phyloP scores from a whole-genome alignment of 2,113 vertebrate species.

The Pogonocichla stellata region DNA sequence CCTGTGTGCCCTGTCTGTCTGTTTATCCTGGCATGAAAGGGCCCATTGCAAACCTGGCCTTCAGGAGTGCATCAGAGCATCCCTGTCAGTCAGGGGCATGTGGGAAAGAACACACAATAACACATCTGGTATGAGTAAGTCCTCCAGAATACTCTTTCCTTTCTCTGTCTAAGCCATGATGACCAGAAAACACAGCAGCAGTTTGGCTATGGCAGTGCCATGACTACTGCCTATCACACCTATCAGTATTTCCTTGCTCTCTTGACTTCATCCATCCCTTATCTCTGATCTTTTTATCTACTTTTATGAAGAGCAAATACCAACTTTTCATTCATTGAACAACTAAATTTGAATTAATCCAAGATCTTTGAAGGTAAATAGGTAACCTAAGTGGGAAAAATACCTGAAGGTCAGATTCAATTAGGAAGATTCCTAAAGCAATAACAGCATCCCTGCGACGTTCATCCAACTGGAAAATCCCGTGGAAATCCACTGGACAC shows the following conservation, averaged over 20 bases:
- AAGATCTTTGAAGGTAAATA: background rate
- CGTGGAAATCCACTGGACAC: conserved; percentile 92
- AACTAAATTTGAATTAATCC: too few species aligned
- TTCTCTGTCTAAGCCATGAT: background rate
- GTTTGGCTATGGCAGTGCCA: background rate
- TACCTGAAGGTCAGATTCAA: conserved; percentile 95
- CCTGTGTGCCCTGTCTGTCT: background rate
- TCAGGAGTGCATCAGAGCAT: background rate
- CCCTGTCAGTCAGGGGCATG: background rate
- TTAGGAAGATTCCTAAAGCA: conserved; percentile 90
- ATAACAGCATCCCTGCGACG: conserved; percentile 94
- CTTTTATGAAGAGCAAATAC: background rate
- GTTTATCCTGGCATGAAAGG: background rate
- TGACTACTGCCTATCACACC: background rate
- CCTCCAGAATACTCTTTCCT: background rate
- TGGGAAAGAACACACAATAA: background rate
- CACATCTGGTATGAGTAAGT: background rate
- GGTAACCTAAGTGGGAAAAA: background rate
- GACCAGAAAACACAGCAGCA: rapidly evolving
- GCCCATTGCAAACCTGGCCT: background rate
- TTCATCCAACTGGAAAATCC: conserved; percentile 90
- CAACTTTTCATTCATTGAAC: background rate
- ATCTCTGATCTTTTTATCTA: background rate
- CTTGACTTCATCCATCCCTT: background rate
- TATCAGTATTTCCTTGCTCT: background rate